Base-by-base conservation (phyloP, 2,888 invertebrate species). In the Ochropleura plecta region DNA sequence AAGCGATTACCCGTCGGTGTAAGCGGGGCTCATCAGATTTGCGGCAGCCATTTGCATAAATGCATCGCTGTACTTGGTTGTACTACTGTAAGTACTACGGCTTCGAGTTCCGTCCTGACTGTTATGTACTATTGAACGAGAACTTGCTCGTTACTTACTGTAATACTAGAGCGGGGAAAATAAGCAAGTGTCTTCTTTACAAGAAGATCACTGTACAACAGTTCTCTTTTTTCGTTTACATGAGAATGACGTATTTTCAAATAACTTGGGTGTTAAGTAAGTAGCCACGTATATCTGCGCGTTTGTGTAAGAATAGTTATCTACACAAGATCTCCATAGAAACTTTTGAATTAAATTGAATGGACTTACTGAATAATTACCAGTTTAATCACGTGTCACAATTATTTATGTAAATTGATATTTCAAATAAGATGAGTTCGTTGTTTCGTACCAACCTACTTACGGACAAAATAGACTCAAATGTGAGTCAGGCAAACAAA, bases 11-110 rank as follows among this genome's bases (percentile, higher is more conserved):
- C 63, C 82, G 85, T 76, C 77, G 59, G 68, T 76, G 82, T 81
- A 81, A 81, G 82, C 82, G 76, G 69, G 76, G 82, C 82, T 82
- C 82, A 82, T 82, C 85, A 82, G 85, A 82, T 85, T 82, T 82
- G 85, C 70, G 85, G 82, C 70, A 18, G 77, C 72, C 85, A 82
- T 85, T 82, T 82, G 85, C 77, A 82, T 82, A 82, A 82, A 82
- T 82, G 82, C 82, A 82, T 76, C 82, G 76, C 46, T 68, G 77
- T 82, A 57, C 73, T 62, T 42, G n/a, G n/a, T 62, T 62, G 62
- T 62, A 44, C n/a, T 71, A 46, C 62, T 70, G 48, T 16, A 48
- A 68, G 72, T 49, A 71, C 53, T 55, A 42, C 49, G 53, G 71
- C 65, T 75, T 66, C 16, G 51, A 69, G 49, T 42, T 18, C 20